A percentile compares a stretch with the other conserved stretches of the same genome.
These are phyloP conservation scores for Plecturocebus donacophilus DNA, from an alignment of 2,113 vertebrate genomes.

Conservation along the genomic window DNA sequence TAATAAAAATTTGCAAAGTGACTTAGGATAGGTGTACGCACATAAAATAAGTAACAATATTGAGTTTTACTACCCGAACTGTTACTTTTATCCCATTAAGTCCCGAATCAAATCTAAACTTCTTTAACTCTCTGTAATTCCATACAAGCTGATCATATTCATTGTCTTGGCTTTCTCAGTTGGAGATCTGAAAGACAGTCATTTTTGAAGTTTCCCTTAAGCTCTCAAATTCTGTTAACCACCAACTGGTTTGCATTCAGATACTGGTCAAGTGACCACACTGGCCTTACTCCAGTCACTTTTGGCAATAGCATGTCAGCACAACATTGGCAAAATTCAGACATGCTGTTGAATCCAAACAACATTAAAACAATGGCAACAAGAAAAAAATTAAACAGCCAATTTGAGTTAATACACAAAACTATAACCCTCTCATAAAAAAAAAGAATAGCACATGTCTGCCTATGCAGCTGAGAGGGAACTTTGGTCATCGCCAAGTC, in stretches of 20 bases:
- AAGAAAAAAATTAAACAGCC: not conserved
- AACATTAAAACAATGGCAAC: not conserved
- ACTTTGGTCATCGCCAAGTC: not conserved
- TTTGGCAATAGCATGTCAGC: not conserved
- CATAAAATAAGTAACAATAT: not conserved
- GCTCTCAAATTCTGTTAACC: not conserved
- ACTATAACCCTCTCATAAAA: not conserved
- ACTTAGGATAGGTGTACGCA: not conserved
- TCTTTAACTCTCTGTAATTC: not conserved
- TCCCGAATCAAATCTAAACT: not conserved
- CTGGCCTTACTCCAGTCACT: not conserved
- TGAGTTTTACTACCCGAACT: not conserved
- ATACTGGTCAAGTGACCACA: not conserved
- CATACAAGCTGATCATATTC: not conserved
- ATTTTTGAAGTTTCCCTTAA: constrained; percentile 11
- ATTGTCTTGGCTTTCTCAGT: not conserved
- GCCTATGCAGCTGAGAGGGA: not conserved
- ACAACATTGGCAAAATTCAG: not conserved
- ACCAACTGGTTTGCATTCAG: not conserved
- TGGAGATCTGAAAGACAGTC: not conserved
- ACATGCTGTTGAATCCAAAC: not conserved
- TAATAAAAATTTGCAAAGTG: not conserved
- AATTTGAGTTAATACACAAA: not conserved
- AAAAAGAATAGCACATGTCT: not conserved
- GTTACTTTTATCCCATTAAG: not conserved